A percentile compares a stretch with the other conserved stretches of the same genome.
Conservation (phyloP, 1,140 invertebrate species). For the Chionoecetes opilio region DNA sequence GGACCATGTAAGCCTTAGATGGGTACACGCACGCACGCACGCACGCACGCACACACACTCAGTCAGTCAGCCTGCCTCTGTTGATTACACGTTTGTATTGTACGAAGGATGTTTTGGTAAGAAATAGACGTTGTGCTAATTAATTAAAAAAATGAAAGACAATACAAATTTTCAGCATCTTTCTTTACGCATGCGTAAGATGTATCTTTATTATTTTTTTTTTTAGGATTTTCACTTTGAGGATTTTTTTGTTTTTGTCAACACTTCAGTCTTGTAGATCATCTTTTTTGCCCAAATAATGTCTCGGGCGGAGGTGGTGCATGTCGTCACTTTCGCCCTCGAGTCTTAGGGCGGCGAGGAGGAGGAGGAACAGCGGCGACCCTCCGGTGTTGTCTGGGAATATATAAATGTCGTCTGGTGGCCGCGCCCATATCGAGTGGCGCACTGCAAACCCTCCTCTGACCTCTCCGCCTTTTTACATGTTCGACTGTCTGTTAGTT, state of each 20-base stretch:
- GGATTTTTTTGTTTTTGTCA: background rate
- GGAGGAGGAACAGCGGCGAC: background rate
- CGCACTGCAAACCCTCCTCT: background rate
- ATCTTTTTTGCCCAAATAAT: background rate
- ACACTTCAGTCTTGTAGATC: too few relatives aligned
- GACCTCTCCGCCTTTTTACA: slow-evolving; percentile 18
- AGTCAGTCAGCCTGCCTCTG: too few relatives aligned
- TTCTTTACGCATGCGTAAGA: too few relatives aligned
- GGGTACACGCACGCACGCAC: too few relatives aligned
- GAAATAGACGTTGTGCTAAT: background rate
- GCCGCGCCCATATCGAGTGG: slow-evolving; percentile 13
- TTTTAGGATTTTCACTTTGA: too few relatives aligned
- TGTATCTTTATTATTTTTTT: too few relatives aligned
- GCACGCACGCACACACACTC: too few relatives aligned
- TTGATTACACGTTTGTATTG: too few relatives aligned
- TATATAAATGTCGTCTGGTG: background rate
- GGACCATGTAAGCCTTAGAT: too few relatives aligned
- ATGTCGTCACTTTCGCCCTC: background rate
- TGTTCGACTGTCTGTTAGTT: slow-evolving; percentile 28
- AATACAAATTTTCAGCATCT: too few relatives aligned
- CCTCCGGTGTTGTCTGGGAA: background rate
- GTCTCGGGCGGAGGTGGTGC: background rate
- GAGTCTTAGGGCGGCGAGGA: background rate
- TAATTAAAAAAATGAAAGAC: background rate
- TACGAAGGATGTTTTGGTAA: too few relatives aligned